Evolutionary conservation across 2,113 vertebrate species (phyloP).

Genomic region (Catagonus wagneri): DNA sequence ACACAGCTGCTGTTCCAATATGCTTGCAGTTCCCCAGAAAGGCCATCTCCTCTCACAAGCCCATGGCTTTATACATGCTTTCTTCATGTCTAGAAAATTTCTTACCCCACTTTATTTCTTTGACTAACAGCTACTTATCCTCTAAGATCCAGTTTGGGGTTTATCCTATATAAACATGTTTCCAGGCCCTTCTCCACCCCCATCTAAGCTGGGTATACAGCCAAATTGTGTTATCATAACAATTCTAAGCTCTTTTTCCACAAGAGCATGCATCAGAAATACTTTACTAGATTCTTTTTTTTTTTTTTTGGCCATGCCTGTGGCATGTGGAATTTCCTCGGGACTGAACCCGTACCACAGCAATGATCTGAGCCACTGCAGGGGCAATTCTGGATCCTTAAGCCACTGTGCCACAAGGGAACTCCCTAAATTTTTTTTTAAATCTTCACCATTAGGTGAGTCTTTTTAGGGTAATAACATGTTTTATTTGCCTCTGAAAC

Average conservation of each 20-base stretch:
- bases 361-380: no score
- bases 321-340: no score
- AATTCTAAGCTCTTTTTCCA: background rate
- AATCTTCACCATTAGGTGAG: background rate
- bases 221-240: background rate
- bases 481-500: slow-evolving; percentile 22
- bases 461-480: background rate
- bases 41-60: background rate
- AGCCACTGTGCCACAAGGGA: no score
- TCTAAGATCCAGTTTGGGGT: background rate
- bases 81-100: background rate
- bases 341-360: no score
- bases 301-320: no score
- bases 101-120: background rate
- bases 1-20: no score
- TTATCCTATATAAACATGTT: background rate
- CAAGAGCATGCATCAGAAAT: background rate
- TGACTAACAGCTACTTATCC: background rate
- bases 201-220: background rate
- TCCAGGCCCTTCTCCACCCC: background rate
- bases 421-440: background rate
- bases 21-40: background rate
- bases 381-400: no score
- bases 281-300: background rate
- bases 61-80: background rate